These are phyloP conservation scores for Cottoperca gobio DNA, from an alignment of 2,797 vertebrate species.

Conservation along the genomic window DNA sequence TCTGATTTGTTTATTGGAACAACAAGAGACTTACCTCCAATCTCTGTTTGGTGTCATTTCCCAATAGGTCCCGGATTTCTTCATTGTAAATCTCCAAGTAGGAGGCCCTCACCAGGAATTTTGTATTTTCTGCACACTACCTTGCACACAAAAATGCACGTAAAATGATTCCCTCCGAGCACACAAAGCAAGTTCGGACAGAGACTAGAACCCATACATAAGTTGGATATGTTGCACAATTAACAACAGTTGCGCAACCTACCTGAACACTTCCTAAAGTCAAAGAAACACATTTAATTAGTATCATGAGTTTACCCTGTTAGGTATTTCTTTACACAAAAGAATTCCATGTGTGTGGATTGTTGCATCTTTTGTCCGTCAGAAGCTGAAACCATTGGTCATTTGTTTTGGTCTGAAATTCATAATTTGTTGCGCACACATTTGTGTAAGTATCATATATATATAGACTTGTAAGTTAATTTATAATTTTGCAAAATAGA, in stretches of 20 bases:
- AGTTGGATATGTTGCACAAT: not conserved
- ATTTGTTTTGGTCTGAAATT: too few species aligned
- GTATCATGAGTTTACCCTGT: too few species aligned
- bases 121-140: constrained; percentile 92
- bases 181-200: constrained; percentile 4
- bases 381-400: too few species aligned
- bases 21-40: constrained; percentile 85
- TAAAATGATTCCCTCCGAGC: not conserved
- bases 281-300: too few species aligned
- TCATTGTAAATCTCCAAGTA: constrained; percentile 95
- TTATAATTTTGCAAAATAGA: too few species aligned
- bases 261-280: constrained; percentile 50
- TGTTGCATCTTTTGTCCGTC: too few species aligned
- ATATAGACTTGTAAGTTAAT: too few species aligned
- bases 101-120: constrained; percentile 91
- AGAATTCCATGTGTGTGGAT: too few species aligned
- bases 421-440: too few species aligned
- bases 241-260: not conserved
- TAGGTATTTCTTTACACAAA: too few species aligned
- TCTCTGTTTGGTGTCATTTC: constrained; percentile 90
- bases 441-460: too few species aligned
- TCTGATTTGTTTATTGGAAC: constrained; percentile 32
- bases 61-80: constrained; percentile 90
- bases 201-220: not conserved
- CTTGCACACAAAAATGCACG: constrained; percentile 47